Evolutionary conservation across 2,888 invertebrate species (phyloP), one percentile per base, ranked within the genome.

Genomic region (Hofmannophila pseudospretella): DNA sequence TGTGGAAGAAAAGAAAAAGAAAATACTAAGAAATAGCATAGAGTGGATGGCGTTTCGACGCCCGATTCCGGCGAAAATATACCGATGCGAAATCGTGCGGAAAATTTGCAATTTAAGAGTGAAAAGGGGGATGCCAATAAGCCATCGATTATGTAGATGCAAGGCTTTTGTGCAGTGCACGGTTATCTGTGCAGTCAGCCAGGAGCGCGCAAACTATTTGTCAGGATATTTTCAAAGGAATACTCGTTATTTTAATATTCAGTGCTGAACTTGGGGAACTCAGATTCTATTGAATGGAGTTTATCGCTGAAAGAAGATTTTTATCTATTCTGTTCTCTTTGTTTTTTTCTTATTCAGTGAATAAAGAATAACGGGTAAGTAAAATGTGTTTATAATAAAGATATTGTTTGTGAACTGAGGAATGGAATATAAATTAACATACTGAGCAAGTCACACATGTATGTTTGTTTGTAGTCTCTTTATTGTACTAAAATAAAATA

Each of bases 61-160:
- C 68, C 71, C 73, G 67, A 67, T 62, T 36, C 76, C 67, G n/a
- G n/a, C n/a, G 75, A 75, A 33, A 85, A 85, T 85, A 71, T 84
- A 85, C 78, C 63, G 60, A 69, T 64, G 62, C 67, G 76, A 82
- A 84, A 84, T 86, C 84, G 85, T 78, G 84, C 70, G 79, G 82
- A 86, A 86, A 85, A 86, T 86, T 85, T 82, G 84, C 85, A 84
- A 82, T 86, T 86, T 85, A 78, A 77, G 80, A 84, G 81, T 82
- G 81, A 81, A 77, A 74, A 75, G 79, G 33, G 81, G 84, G 81
- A 81, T 70, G 71, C 70, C 84, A 82, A 82, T 85, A 85, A 80
- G 79, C 78, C 76, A 80, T 84, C 84, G 84, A 82, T 85, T 84
- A 85, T 85, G 82, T 67, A 82, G 80, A 84, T 84, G 78, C 81